Conservation (phyloP, 1,140 invertebrate genomes). For the Phenacoccus solenopsis region DNA sequence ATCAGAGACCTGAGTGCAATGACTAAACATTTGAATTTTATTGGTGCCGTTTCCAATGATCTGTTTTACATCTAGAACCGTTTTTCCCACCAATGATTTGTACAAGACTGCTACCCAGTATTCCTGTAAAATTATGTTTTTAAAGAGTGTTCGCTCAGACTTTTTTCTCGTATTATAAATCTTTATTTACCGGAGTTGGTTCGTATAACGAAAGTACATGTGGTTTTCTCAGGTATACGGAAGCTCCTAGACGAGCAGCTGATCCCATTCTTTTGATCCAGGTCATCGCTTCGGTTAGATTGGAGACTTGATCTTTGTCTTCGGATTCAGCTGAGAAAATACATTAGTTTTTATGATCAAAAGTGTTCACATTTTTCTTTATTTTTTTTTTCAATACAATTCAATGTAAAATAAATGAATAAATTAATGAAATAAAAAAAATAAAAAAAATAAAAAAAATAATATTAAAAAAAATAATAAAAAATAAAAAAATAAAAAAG, state of each 20-base stretch:
- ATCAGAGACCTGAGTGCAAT: constrained; percentile 31
- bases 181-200: constrained; percentile 34
- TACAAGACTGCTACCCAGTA: constrained; percentile 39
- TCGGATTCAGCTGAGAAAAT: constrained; percentile 32
- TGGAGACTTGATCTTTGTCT: constrained; percentile 29
- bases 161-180: too few species aligned
- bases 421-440: too few species aligned
- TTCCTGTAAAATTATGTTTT: constrained; percentile 32
- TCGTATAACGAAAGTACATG: constrained; percentile 29
- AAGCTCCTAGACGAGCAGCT: constrained; percentile 34
- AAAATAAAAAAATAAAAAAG: background rate
- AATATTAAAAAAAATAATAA: background rate
- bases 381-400: too few species aligned
- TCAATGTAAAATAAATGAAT: too few species aligned
- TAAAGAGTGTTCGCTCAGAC: too few species aligned
- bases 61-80: constrained; percentile 35
- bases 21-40: constrained; percentile 34
- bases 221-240: constrained; percentile 37
- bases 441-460: too few species aligned
- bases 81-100: constrained; percentile 35
- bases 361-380: too few species aligned
- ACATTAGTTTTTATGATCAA: too few species aligned
- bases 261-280: constrained; percentile 35
- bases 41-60: constrained; percentile 28
- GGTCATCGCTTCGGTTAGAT: constrained; percentile 34